phyloP scores from a whole-genome alignment of 2,113 vertebrate species.

The Gymnarchus niloticus region DNA sequence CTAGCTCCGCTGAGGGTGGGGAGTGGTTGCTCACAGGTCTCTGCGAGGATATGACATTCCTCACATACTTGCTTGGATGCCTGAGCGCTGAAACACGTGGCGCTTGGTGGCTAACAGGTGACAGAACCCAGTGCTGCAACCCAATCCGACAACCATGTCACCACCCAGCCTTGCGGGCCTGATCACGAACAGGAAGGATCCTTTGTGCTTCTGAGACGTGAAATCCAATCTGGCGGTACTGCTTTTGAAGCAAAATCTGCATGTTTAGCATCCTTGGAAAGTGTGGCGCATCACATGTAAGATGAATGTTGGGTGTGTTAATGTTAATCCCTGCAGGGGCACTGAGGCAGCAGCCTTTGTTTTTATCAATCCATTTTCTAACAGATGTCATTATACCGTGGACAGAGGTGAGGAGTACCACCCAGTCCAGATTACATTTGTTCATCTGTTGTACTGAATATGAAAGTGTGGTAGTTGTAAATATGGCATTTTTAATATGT shows the following conservation, averaged over 20 bases:
- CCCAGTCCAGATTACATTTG: too few relatives aligned
- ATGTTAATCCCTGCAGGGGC: too few relatives aligned
- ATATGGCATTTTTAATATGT: not conserved
- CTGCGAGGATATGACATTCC: not conserved
- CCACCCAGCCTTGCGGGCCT: not conserved
- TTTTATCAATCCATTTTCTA: not conserved
- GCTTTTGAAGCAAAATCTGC: not conserved
- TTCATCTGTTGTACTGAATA: too few relatives aligned
- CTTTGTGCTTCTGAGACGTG: not conserved
- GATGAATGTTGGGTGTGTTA: too few relatives aligned
- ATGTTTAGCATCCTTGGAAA: too few relatives aligned
- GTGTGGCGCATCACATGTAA: too few relatives aligned
- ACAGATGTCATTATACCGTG: not conserved
- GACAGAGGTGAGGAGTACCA: not conserved
- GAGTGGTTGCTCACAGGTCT: not conserved
- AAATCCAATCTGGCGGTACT: not conserved
- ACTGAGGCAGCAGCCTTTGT: not conserved
- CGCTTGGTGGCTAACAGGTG: not conserved
- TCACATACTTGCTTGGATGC: not conserved
- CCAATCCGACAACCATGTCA: not conserved
- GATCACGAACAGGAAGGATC: not conserved
- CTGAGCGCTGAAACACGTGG: not conserved
- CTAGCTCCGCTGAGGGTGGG: not conserved
- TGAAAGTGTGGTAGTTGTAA: not conserved
- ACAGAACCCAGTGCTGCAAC: slow-evolving; percentile 1